Base-by-base conservation (phyloP, 2,888 invertebrate species). In the Hofmannophila pseudospretella region DNA sequence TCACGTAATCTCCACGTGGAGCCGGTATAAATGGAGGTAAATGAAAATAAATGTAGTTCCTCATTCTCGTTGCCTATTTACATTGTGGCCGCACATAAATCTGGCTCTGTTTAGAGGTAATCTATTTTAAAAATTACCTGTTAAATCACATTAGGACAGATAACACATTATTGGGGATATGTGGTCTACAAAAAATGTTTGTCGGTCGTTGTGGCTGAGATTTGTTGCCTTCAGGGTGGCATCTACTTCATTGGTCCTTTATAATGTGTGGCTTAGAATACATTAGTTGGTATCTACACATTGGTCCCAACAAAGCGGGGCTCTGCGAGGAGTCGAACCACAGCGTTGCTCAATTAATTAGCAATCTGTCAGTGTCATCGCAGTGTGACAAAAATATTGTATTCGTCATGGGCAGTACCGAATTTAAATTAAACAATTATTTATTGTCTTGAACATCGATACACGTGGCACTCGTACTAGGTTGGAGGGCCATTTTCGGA, bases 11-110 rank as follows among this genome's bases (percentile, higher is more conserved):
- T 86, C 82, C 79, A 84, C 82, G 84, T 85, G 85, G 68, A 84
- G 79, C 74, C 79, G 74, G 77, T 81, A 80, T 82, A 84, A 84
- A 82, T 78, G 84, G 80, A 76, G 77, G 79, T 74, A 85, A 86
- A 86, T 86, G 82, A 85, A 82, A 81, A 85, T 84, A 74, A 86
- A 86, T 81, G 84, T 81, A 84, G 82, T 86, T 82, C 85, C 82
- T 85, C 84, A 82, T 84, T 77, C 78, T 77, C 69, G 66, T 77
- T 78, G 69, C 75, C 78, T 85, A 85, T 81, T 82, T 84, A 81
- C 80, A 77, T 79, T 76, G 73, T 72, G 72, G 46, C 56, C 54
- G 52, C 52, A 58, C 62, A 81, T 85, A 82, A 84, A 84, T 85
- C 74, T 67, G 57, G 60, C 65, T 72, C 67, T 72, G 70, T 79